Base-by-base conservation (phyloP, 2,888 invertebrate species). In the Dendrolimus pini region DNA sequence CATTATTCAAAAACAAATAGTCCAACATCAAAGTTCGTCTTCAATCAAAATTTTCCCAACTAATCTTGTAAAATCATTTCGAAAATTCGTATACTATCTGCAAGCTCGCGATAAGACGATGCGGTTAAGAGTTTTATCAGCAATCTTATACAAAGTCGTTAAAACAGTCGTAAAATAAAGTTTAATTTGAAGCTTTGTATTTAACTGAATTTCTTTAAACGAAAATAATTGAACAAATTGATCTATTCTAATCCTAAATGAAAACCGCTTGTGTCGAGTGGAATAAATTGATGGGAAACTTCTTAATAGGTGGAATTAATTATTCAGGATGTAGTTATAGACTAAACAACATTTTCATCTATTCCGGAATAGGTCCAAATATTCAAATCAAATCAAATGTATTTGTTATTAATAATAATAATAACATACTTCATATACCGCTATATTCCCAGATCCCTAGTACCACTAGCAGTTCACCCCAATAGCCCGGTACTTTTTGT, bases 151-250 rank as follows among this genome's bases (percentile, higher is more conserved):
- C 64, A 57, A 80, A 85, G 79, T 82, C 82, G 77, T 83, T 83
- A 77, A 74, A 83, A 81, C 79, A 78, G 67, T 72, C 80, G 75
- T 83, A 78, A 83, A 82, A 77, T 81, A 78, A 82, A 80, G 73
- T 78, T 79, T 70, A 72, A 78, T 82, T 80, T 76, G 72, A 75
- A 70, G 70, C 70, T 71, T 74, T 72, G 70, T 68, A 69, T 77
- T 73, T 72, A 72, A 75, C 71, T 70, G 65, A 72, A 72, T 66
- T 71, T 68, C 65, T 66, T 67, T 70, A 68, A 68, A 61, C 58
- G 59, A 53, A 67, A 66, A 65, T 65, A 62, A 61, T 72, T 69
- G 59, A 70, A 70, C 61, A 58, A 61, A 59, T 47, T 8, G 47
- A 47, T 47, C 9, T 10, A 56, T 52, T 56, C 30, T 41, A 30